phyloP scores from a whole-genome alignment of 53 echinoderm and acorn worm species.

The Hippasteria phrygiana region DNA sequence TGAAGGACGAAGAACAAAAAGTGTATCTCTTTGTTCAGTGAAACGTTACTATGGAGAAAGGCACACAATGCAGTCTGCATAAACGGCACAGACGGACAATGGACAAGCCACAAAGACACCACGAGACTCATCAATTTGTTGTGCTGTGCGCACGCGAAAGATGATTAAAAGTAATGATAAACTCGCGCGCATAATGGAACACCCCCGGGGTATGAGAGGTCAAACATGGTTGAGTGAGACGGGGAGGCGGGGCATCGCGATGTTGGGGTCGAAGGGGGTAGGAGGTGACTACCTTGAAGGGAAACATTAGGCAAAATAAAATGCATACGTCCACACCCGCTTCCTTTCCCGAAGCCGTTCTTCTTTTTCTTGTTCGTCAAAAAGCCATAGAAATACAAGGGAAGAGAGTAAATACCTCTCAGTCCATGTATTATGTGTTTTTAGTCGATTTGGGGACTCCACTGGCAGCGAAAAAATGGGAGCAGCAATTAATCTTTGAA shows the following conservation, averaged over 20 bases:
- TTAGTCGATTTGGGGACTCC: too few species aligned
- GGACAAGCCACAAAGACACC: slow-evolving; percentile 6
- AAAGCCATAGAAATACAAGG: too few species aligned
- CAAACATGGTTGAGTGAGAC: slow-evolving; percentile 2
- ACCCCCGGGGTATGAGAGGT: neutral
- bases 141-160: slow-evolving; percentile 12
- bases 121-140: slow-evolving; percentile 34
- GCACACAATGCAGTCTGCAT: too few species aligned
- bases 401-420: too few species aligned
- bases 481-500: too few species aligned
- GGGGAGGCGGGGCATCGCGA: neutral
- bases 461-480: too few species aligned
- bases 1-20: neutral
- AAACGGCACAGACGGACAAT: slow-evolving; percentile 20
- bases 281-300: neutral
- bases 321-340: too few species aligned
- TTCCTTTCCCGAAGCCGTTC: too few species aligned
- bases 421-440: too few species aligned
- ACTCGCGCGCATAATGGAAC: neutral
- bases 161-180: slow-evolving; percentile 19
- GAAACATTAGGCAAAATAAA: too few species aligned
- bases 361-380: too few species aligned
- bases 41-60: too few species aligned
- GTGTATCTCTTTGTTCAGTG: neutral
- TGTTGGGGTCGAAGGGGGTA: neutral